Evolutionary conservation across 2,888 invertebrate species (phyloP), one percentile per base, ranked within the genome.

Genomic region (Hipparchia sbordonii): DNA sequence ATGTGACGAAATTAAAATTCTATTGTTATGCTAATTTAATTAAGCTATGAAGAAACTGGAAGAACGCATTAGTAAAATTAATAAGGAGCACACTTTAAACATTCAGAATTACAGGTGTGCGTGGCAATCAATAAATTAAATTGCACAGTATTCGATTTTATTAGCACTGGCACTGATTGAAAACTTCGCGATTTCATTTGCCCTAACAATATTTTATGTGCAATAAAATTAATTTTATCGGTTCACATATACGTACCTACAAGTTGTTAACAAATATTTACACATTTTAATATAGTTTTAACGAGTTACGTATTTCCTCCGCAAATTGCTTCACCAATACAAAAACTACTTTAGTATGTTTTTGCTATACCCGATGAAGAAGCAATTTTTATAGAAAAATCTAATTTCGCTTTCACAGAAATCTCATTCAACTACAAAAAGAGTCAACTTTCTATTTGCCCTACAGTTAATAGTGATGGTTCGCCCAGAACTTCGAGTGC

Each of bases 141-240:
- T 60, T 48, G 48, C 48, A 48, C 48, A 48, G 39, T 33, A 23
- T 59, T 51, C 51, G 51, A 51, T 63, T 52, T 65, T 51, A 48
- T 57, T 46, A 48, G 33, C 39, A 39, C 46, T 45, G 51, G 8
- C n/a, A 45, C 39, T 68, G 63, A 65, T 65, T 57, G 51, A 52
- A 71, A 52, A 48, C n/a, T 48, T 65, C 65, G 39, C 61, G 45
- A 62, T 56, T 68, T 66, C 61, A 69, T 60, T 70, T 69, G 33
- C 13, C 57, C 46, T 65, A 70, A 69, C 63, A 67, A 71, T 52
- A 65, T 74, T 48, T 73, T 77, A 74, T 70, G 72, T 67, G 67
- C 74, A 71, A 76, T 74, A 60, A 72, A 72, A 70, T 51, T 66
- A 52, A 63, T 6, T 51, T 74, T 70, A 74, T 71, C 59, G 72